Evolutionary conservation across 2,113 vertebrate genomes (phyloP).

Genomic region (Pseudorasbora parva): DNA sequence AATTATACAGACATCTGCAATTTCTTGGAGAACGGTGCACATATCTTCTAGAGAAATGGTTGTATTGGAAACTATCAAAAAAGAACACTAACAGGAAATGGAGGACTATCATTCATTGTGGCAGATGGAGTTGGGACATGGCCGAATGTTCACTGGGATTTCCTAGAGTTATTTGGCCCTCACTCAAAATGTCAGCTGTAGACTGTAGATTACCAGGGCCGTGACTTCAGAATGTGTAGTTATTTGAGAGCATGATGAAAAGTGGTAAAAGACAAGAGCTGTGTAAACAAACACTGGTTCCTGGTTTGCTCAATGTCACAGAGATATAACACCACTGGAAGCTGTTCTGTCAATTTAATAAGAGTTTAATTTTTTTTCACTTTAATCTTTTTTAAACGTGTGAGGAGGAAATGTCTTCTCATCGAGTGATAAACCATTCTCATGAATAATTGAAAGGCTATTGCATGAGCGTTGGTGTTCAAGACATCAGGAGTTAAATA

Average conservation of each 20-base stretch:
- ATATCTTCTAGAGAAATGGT: background rate
- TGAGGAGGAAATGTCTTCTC: constrained; percentile 46
- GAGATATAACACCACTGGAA: constrained; percentile 18
- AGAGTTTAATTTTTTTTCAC: constrained; percentile 31
- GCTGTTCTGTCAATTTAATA: constrained; percentile 42
- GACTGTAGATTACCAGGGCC: constrained; percentile 16
- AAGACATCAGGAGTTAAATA: constrained; percentile 1
- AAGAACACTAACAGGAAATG: constrained; percentile 16
- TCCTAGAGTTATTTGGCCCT: constrained; percentile 18
- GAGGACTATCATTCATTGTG: constrained; percentile 7
- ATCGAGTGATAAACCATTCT: constrained; percentile 33
- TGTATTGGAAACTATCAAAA: background rate
- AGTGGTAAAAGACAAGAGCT: constrained; percentile 1
- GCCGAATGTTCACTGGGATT: constrained; percentile 4
- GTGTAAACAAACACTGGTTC: constrained; percentile 36
- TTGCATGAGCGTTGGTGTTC: constrained; percentile 54
- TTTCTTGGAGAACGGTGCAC: background rate
- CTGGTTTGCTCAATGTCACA: constrained; percentile 8
- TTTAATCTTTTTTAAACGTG: constrained; percentile 46
- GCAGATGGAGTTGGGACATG: constrained; percentile 12
- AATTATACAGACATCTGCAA: background rate
- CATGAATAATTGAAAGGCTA: constrained; percentile 54
- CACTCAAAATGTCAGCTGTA: constrained; percentile 26
- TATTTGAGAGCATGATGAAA: constrained; percentile 31
- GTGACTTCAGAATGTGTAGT: background rate